These are phyloP conservation scores for Parnassius orleans DNA, from an alignment of 2,888 invertebrate species.

Conservation along the genomic window DNA sequence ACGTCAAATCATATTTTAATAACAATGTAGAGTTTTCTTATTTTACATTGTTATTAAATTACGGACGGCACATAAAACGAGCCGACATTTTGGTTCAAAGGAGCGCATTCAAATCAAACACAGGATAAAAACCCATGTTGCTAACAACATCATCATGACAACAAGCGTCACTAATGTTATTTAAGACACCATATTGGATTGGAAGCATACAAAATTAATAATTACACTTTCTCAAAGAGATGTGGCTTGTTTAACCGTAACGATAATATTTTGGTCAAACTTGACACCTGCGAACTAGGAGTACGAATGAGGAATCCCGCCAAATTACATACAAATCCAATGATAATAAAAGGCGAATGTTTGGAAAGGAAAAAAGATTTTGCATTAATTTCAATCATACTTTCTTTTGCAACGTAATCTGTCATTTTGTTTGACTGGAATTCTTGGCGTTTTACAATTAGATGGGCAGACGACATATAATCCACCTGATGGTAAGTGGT, in stretches of 20 bases:
- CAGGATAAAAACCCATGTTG: constrained; percentile 53
- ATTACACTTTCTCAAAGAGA: constrained; percentile 57
- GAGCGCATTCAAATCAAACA: constrained; percentile 60
- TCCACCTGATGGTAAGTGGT: too few relatives aligned
- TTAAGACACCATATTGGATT: constrained; percentile 67
- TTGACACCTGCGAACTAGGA: constrained; percentile 48
- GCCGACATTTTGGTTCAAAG: constrained; percentile 46
- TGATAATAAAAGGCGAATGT: constrained; percentile 13
- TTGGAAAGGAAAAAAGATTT: constrained; percentile 21
- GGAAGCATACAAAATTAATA: constrained; percentile 74
- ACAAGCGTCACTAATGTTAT: constrained; percentile 69
- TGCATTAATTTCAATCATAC: constrained; percentile 11
- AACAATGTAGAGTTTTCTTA: constrained; percentile 12
- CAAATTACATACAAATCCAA: constrained; percentile 10
- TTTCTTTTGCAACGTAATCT: neutral
- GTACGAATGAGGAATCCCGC: constrained; percentile 12
- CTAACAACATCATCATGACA: constrained; percentile 70
- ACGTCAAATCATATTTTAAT: neutral
- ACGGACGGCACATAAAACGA: constrained; percentile 16
- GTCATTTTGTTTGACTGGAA: too few relatives aligned
- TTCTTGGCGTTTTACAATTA: too few relatives aligned
- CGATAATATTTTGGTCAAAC: constrained; percentile 39
- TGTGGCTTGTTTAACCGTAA: constrained; percentile 42
- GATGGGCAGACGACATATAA: too few relatives aligned
- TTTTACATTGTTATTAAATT: constrained; percentile 22